A percentile compares a stretch with the other conserved stretches of the same genome.
Conservation (phyloP, 2,113 vertebrate species). For the Prochilodus magdalenae region DNA sequence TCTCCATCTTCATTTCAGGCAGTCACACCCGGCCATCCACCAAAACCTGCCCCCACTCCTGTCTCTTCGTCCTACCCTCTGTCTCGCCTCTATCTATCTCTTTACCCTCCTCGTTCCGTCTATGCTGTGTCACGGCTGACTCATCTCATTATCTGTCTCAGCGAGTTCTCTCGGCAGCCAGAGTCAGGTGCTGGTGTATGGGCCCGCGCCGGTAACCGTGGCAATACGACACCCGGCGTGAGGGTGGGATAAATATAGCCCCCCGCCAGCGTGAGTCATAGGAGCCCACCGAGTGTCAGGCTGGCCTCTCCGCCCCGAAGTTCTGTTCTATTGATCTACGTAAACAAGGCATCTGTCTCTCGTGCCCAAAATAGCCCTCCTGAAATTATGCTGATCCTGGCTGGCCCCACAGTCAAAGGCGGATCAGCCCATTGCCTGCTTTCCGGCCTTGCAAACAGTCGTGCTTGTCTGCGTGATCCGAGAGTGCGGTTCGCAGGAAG, state of each 20-base stretch:
- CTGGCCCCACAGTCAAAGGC: constrained; percentile 34
- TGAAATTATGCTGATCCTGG: constrained; percentile 38
- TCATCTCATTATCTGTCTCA: constrained; percentile 78
- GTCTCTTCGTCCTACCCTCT: background rate
- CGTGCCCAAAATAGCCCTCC: constrained; percentile 49
- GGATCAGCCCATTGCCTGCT: background rate
- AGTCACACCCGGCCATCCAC: background rate
- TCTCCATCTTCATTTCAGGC: background rate
- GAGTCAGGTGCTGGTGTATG: constrained; percentile 59
- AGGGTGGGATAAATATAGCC: constrained; percentile 54
- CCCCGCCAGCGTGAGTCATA: constrained; percentile 48
- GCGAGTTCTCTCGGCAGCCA: constrained; percentile 67
- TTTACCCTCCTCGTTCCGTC: constrained; percentile 33
- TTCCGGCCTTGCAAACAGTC: background rate
- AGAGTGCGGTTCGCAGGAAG: background rate
- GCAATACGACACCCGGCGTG: constrained; percentile 41
- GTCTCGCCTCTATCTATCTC: constrained; percentile 21
- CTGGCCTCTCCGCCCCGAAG: constrained; percentile 41
- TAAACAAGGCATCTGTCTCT: constrained; percentile 70
- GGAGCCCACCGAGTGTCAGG: constrained; percentile 32
- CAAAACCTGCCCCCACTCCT: background rate
- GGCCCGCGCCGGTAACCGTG: constrained; percentile 10
- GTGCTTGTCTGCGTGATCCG: background rate
- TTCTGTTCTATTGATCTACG: constrained; percentile 60
- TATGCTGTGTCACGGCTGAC: constrained; percentile 66